These are phyloP conservation scores for Cheumatopsyche charites DNA, from an alignment of 1,140 invertebrate species.

Conservation along the genomic window DNA sequence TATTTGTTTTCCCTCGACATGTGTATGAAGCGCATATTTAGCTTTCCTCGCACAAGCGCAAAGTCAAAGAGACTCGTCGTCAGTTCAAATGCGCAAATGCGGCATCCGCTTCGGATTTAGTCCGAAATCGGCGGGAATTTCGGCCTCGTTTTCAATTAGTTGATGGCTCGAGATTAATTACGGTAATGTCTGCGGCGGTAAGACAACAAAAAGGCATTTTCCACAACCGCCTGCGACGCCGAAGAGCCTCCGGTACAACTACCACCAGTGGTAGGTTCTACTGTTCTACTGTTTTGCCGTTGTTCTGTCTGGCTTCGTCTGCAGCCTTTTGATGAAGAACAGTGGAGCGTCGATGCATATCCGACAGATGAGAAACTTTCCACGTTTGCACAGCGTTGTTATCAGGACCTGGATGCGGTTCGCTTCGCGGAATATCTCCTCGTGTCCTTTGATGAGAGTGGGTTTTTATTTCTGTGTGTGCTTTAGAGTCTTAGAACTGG, in stretches of 20 bases:
- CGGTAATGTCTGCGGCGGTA: slow-evolving; percentile 27
- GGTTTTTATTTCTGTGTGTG: too few species aligned
- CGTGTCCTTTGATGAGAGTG: neutral
- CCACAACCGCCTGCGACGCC: slow-evolving; percentile 16
- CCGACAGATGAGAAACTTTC: slow-evolving; percentile 24
- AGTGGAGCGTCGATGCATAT: slow-evolving; percentile 23
- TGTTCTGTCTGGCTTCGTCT: neutral
- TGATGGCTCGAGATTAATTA: slow-evolving; percentile 29
- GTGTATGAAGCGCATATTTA: neutral
- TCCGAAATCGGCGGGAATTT: neutral
- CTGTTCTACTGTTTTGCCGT: too few species aligned
- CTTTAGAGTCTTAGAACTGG: too few species aligned
- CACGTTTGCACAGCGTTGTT: neutral
- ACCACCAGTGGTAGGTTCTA: too few species aligned
- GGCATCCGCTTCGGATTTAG: neutral
- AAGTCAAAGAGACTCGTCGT: slow-evolving; percentile 3
- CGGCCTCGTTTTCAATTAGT: slow-evolving; percentile 26
- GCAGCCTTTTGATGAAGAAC: slow-evolving; percentile 16
- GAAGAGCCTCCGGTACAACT: neutral
- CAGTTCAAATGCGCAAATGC: neutral
- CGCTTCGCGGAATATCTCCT: neutral
- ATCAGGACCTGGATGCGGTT: neutral
- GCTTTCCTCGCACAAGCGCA: slow-evolving; percentile 13
- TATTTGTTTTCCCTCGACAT: neutral
- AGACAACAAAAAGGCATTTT: slow-evolving; percentile 30